These are phyloP conservation scores for Epinephelus coioides DNA, from an alignment of 2,797 vertebrate species.

Conservation along the genomic window DNA sequence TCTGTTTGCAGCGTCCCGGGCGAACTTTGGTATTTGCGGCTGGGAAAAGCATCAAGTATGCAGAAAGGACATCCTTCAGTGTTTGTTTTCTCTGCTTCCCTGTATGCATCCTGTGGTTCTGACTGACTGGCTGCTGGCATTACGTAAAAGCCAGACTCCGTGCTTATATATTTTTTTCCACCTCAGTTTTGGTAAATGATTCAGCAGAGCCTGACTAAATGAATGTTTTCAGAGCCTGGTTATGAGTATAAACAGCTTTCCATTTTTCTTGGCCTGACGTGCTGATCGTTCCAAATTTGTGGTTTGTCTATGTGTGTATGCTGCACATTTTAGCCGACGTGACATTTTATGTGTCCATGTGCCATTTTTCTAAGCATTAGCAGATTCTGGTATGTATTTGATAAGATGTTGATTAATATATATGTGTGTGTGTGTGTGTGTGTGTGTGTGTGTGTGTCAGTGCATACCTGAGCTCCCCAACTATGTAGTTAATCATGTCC, in stretches of 20 bases:
- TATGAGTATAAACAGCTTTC: conserved; percentile 70
- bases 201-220: conserved; percentile 76
- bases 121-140: conserved; percentile 75
- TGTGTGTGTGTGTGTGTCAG: conserved; percentile 12
- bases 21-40: conserved; percentile 79
- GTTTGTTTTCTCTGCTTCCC: conserved; percentile 82
- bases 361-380: conserved; percentile 25
- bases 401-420: conserved; percentile 13
- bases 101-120: conserved; percentile 77
- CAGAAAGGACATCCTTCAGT: conserved; percentile 80
- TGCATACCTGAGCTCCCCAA: conserved; percentile 62
- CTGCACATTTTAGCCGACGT: conserved; percentile 39
- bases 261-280: conserved; percentile 32
- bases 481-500: conserved; percentile 68
- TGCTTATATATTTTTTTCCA: conserved; percentile 77
- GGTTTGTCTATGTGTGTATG: conserved; percentile 49
- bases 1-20: conserved; percentile 76
- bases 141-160: conserved; percentile 76
- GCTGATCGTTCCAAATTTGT: conserved; percentile 53
- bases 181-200: conserved; percentile 79
- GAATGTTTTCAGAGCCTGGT: conserved; percentile 71
- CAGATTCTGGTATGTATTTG: conserved; percentile 18
- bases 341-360: conserved; percentile 38
- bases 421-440: conserved; percentile 3
- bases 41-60: conserved; percentile 83